Conservation (phyloP, 2,113 vertebrate species). For the Petroica traversi region DNA sequence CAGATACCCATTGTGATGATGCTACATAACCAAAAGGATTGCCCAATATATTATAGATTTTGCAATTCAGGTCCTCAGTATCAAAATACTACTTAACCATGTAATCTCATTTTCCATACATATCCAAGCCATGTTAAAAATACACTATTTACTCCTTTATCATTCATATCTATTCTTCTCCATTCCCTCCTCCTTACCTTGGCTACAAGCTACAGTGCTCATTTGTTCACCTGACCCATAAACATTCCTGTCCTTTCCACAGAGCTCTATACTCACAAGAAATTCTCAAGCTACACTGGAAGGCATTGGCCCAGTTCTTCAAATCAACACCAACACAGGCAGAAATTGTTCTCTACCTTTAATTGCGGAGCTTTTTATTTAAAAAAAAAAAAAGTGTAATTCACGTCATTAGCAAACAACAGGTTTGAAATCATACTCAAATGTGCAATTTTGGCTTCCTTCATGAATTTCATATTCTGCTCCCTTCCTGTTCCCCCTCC, state of each 20-base stretch:
- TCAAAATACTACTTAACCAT: background rate
- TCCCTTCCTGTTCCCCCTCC: background rate
- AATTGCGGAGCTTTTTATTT: background rate
- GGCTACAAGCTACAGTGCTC: background rate
- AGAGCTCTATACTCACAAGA: background rate
- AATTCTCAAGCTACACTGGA: background rate
- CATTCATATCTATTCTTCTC: background rate
- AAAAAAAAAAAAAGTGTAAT: background rate
- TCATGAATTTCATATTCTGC: background rate
- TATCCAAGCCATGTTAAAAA: background rate
- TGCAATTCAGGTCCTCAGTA: background rate
- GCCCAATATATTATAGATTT: background rate
- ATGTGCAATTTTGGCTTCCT: too few relatives aligned
- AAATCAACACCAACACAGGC: background rate
- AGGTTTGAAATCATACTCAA: background rate
- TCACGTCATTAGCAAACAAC: background rate
- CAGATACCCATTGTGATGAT: background rate
- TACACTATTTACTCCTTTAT: background rate
- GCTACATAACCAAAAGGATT: background rate
- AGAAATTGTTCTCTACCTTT: background rate
- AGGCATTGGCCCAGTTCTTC: background rate
- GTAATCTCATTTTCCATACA: background rate
- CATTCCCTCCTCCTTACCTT: background rate
- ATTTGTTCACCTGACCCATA: background rate
- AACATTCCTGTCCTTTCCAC: background rate